Percentiles rank a stretch among this genome's conserved stretches.
phyloP scores from a whole-genome alignment of 2,797 vertebrate species.

The Balearica regulorum region DNA sequence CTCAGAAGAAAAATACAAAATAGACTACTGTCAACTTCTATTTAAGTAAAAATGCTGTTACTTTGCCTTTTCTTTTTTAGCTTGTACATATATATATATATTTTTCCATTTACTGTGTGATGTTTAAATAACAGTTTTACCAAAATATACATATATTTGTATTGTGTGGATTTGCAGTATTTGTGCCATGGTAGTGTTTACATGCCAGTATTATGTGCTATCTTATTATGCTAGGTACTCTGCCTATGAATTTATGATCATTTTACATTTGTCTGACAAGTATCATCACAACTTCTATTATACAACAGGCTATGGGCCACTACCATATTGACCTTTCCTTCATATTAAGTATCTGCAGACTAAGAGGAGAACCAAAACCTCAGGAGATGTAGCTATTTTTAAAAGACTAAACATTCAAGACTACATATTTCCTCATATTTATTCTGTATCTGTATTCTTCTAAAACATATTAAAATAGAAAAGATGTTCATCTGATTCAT shows the following conservation, averaged over 20 bases:
- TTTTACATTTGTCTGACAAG: not conserved
- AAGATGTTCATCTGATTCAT: constrained; percentile 74
- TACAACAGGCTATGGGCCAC: not conserved
- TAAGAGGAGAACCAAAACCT: not conserved
- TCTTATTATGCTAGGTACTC: too few relatives aligned
- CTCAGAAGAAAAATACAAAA: not conserved
- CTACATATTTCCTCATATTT: constrained; percentile 63
- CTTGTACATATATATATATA: too few relatives aligned
- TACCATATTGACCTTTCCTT: not conserved
- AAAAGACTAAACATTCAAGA: constrained; percentile 39
- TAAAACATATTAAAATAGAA: constrained; percentile 83
- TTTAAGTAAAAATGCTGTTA: not conserved
- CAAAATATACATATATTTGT: not conserved
- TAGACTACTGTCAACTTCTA: not conserved
- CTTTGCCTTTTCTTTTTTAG: not conserved
- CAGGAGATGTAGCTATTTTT: not conserved
- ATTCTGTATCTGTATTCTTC: constrained; percentile 73
- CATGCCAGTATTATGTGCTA: not conserved
- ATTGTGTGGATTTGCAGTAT: not conserved
- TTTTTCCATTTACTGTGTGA: not conserved
- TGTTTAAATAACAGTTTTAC: not conserved
- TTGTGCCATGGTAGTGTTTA: not conserved
- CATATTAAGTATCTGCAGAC: not conserved
- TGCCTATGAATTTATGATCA: not conserved
- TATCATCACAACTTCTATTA: not conserved